Evolutionary conservation across 2,888 invertebrate genomes (phyloP), one percentile per base, ranked within the genome.

Genomic region (Anaspis maculata): DNA sequence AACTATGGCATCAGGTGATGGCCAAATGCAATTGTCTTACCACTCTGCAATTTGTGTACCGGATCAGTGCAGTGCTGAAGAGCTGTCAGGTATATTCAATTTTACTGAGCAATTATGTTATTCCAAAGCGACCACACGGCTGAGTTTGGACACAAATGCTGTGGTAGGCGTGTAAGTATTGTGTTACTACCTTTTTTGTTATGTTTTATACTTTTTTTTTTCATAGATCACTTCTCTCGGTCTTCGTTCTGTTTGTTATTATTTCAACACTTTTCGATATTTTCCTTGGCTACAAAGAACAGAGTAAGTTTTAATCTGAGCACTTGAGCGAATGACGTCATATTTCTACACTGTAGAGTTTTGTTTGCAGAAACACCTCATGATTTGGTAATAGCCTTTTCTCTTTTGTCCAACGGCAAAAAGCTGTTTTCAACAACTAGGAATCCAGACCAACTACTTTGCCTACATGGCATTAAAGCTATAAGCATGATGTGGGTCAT

Each of bases 401-500:
- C 24, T 23, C 12, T 30, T n/a, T 14, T 30, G 14, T 19, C 30
- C 12, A 15, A 15, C 12, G 11, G 15, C 6, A 21, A 13, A 13
- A 21, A 22, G 21, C 11, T n/a, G 6, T 10, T 29, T 21, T 6
- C 5, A 19, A 19, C 5, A 5, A 19, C 5, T 9, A 19, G 9
- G 5, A 19, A 13, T 21, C 2, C 5, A 3, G 3, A 27, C 5
- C 27, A 12, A 27, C 9, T 13, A 5, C 13, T 9, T 5, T 10
- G 27, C 12, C 15, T 27, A 5, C 4, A 12, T 10, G 13, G 13
- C 15, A 27, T 13, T 13, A 27, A 14, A 13, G 13, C 27, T 4
- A 12, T 27, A 12, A 27, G 27, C 13, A 27, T 24, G 24, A 9
- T 24, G 9, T 24, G 24, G 24, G 24, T 24, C 24, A 10, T 24